These are phyloP conservation scores for Meganola albula DNA, from an alignment of 2,888 invertebrate species.

Conservation along the genomic window DNA sequence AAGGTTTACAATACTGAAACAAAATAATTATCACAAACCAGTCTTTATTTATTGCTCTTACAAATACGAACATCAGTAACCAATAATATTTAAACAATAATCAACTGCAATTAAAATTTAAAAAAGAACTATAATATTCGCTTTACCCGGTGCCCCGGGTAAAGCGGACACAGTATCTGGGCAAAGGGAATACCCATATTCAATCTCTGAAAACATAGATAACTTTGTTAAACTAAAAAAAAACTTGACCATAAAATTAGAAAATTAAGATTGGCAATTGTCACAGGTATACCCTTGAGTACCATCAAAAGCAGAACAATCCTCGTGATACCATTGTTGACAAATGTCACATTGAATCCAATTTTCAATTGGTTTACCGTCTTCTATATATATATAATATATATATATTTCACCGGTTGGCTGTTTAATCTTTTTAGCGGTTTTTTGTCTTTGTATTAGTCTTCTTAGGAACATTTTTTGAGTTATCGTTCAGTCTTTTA, in stretches of 20 bases:
- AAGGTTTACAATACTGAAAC: too few species aligned
- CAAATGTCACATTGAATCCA: conserved; percentile 24
- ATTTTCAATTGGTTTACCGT: conserved; percentile 25
- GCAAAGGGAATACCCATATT: conserved; percentile 18
- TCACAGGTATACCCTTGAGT: conserved; percentile 22
- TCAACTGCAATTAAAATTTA: too few species aligned
- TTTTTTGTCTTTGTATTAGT: conserved; percentile 18
- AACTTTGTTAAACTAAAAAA: conserved; percentile 14
- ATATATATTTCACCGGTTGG: too few species aligned
- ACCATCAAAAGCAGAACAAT: too few species aligned
- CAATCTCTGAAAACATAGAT: conserved; percentile 12
- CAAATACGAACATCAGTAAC: too few species aligned
- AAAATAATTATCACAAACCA: too few species aligned
- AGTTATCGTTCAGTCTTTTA: conserved; percentile 23
- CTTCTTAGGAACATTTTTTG: conserved; percentile 22
- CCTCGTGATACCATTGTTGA: conserved; percentile 25
- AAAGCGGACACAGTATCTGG: conserved; percentile 19
- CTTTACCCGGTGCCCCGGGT: too few species aligned
- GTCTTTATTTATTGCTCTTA: too few species aligned
- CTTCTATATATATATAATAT: too few species aligned
- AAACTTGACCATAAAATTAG: conserved; percentile 12
- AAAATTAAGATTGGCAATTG: too few species aligned
- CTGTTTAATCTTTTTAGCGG: conserved; percentile 21
- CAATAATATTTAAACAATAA: too few species aligned
- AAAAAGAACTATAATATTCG: conserved; percentile 23